A percentile compares a stretch with the other conserved stretches of the same genome.
phyloP scores from a whole-genome alignment of 2,888 invertebrate species.

The Agrochola litura region DNA sequence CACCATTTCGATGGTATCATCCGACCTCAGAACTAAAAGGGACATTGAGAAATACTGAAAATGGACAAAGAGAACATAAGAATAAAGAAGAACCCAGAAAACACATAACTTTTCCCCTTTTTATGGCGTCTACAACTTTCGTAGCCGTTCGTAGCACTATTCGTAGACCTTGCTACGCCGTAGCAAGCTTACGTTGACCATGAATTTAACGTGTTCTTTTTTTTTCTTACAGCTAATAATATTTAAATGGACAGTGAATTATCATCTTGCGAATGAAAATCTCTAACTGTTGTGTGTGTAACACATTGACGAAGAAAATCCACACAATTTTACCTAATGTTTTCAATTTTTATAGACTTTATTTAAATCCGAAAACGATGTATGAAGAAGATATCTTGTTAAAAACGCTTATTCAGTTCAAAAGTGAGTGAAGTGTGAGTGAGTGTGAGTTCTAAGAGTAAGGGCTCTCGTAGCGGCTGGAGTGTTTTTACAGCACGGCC shows the following conservation, averaged over 20 bases:
- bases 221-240: background rate
- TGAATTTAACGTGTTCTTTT: background rate
- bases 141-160: conserved; percentile 45
- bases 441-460: conserved; percentile 66
- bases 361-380: too few relatives aligned
- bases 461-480: conserved; percentile 49
- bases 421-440: conserved; percentile 7
- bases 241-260: too few relatives aligned
- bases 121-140: conserved; percentile 20
- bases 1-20: background rate
- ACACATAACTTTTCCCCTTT: background rate
- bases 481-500: conserved; percentile 75
- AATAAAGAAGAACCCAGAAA: background rate
- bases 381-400: background rate
- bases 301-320: background rate
- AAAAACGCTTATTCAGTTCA: background rate
- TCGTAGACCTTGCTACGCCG: conserved; percentile 58
- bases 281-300: too few relatives aligned
- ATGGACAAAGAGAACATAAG: too few relatives aligned
- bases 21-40: background rate
- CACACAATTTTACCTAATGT: background rate
- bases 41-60: background rate
- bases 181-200: conserved; percentile 29
- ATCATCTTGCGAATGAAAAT: background rate
- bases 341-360: background rate